phyloP scores from a whole-genome alignment of 35 echinoderm and acorn worm genomes.

The Strongylocentrotus purpuratus region DNA sequence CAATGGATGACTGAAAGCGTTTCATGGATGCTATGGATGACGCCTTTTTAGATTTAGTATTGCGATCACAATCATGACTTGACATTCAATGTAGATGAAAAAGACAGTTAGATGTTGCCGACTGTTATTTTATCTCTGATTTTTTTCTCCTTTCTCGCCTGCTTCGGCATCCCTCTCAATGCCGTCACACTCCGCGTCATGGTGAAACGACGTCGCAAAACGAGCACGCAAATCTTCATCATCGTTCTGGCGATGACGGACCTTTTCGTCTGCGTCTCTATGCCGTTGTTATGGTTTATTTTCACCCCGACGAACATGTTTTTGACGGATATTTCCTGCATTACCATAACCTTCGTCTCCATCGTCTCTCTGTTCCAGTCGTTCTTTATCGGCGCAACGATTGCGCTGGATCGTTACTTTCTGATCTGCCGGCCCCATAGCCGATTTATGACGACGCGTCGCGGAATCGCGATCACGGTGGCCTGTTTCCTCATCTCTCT shows the following conservation, averaged over 20 bases:
- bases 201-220: slow-evolving; percentile 26
- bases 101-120: not conserved
- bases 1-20: too few species aligned
- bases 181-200: slow-evolving; percentile 14
- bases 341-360: not conserved
- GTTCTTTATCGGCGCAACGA: not conserved
- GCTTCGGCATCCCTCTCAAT: slow-evolving; percentile 24
- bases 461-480: not conserved
- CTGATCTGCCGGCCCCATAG: slow-evolving; percentile 27
- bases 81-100: not conserved
- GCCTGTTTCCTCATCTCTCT: not conserved
- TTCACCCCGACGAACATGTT: not conserved
- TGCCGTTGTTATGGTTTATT: slow-evolving; percentile 13
- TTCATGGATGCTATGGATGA: too few species aligned
- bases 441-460: not conserved
- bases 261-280: not conserved
- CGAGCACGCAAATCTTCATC: slow-evolving; percentile 40
- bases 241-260: slow-evolving; percentile 35
- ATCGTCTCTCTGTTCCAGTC: not conserved
- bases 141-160: not conserved
- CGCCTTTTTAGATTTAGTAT: not conserved
- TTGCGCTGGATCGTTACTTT: slow-evolving; percentile 33
- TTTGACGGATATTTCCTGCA: not conserved
- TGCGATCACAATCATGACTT: not conserved
- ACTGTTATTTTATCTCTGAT: not conserved